Base-by-base conservation (phyloP, 2,113 vertebrate species). In the Natator depressus region DNA sequence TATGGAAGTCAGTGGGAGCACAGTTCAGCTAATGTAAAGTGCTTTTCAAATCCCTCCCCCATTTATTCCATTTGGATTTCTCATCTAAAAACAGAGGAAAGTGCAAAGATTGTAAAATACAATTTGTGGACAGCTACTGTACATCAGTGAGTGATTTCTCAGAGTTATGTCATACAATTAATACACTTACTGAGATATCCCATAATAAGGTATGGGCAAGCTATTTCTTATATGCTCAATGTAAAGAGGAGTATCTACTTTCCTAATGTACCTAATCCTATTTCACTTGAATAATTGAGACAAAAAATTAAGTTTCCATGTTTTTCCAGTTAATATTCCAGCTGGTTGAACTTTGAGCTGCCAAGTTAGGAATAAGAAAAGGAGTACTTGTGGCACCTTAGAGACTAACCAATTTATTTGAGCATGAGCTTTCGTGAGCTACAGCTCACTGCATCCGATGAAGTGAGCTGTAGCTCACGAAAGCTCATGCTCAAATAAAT, bases 61-160 rank as follows among this genome's bases (percentile, higher is more conserved):
- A 27, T 27, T 46, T 51, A 51, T 54, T 93, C 82, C 25, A 86
- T 91, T 62, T 31, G 4, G 55, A 49, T 84, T 59, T 65, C 82
- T 47, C 17, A 65, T 93, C 93, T 88, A 57, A n/a, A 91, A 85
- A 57, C 80, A 87, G 72, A 87, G 72, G 55, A 87, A 95, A 83
- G 19, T 27, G 78, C 80, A 22, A 89, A 90, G 84, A 78, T 78
- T 29, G 11, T 87, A 54, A 65, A 42, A 0, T 0, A 19, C 57
- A 3, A 4, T 91, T 90, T 97, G 90, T 88, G 46, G 14, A 51
- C 79, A 49, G 47, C 50, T 59, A 31, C 5, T 31, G 54, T 69
- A 35, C 42, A 17, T 54, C 47, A 53, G 20, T 10, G 27, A 55
- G 1, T 1, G 27, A 81, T 50, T 80, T 19, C 20, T 11, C 0